phyloP scores from a whole-genome alignment of 2,113 vertebrate genomes.

The Melanostigma gelatinosum region DNA sequence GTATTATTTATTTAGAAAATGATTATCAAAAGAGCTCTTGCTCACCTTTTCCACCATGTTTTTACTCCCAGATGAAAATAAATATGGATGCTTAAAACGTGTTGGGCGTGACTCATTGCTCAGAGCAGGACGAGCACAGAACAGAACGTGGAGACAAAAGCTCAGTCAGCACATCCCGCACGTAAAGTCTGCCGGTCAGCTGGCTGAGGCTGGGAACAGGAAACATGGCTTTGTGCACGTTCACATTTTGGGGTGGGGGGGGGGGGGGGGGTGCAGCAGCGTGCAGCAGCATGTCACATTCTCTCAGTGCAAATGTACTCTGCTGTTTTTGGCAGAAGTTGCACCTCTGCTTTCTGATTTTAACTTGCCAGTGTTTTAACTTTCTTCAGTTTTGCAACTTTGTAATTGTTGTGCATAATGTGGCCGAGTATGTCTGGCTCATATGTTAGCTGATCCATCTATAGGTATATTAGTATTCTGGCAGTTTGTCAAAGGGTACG shows the following conservation, averaged over 20 bases:
- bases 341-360: conserved; percentile 2
- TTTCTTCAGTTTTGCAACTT: background rate
- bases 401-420: no score
- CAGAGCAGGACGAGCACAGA: conserved; percentile 15
- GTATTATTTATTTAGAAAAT: conserved; percentile 43
- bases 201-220: conserved; percentile 21
- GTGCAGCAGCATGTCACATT: conserved; percentile 38
- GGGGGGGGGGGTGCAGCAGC: no score
- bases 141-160: conserved; percentile 33
- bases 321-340: conserved; percentile 28
- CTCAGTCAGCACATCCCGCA: conserved; percentile 57
- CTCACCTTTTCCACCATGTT: conserved; percentile 62
- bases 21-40: background rate
- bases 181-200: background rate
- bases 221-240: conserved; percentile 63
- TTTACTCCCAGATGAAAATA: conserved; percentile 70
- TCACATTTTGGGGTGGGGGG: conserved; percentile 40
- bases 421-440: background rate
- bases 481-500: background rate
- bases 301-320: conserved; percentile 39
- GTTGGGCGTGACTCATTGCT: conserved; percentile 48
- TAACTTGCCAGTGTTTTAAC: background rate
- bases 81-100: conserved; percentile 56
- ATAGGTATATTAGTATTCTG: background rate
- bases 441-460: background rate